These are phyloP conservation scores for Arctopsyche grandis DNA, from an alignment of 1,140 invertebrate species.

Conservation along the genomic window DNA sequence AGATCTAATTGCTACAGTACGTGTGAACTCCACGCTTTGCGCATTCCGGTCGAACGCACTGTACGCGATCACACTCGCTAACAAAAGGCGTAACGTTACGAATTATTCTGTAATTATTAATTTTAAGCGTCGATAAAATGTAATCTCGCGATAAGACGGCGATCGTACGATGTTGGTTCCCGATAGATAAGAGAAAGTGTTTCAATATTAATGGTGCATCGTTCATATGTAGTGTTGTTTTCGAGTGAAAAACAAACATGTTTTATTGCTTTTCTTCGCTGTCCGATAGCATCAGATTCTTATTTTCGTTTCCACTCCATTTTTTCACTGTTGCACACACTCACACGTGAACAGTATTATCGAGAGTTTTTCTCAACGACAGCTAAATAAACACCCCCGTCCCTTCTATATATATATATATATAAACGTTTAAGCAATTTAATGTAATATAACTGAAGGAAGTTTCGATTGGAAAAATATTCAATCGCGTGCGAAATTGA, in stretches of 20 bases:
- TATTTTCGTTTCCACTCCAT: neutral
- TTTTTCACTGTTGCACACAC: neutral
- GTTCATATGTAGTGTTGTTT: neutral
- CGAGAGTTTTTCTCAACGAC: constrained; percentile 8
- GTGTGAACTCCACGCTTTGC: too few relatives aligned
- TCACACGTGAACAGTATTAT: neutral
- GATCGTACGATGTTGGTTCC: neutral
- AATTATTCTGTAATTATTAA: neutral
- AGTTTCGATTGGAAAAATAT: too few relatives aligned
- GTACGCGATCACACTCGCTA: too few relatives aligned
- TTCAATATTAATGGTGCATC: neutral
- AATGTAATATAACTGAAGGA: neutral
- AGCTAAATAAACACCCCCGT: neutral
- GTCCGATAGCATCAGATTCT: neutral
- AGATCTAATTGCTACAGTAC: neutral
- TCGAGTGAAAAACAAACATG: constrained; percentile 21
- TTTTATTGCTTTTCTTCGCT: neutral
- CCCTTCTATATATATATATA: too few relatives aligned
- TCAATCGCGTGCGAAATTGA: too few relatives aligned
- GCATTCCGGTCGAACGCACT: too few relatives aligned
- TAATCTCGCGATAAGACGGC: too few relatives aligned
- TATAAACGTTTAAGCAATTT: neutral
- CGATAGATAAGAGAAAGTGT: neutral
- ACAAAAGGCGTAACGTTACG: too few relatives aligned
- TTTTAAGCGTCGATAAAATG: neutral